Evolutionary conservation across 2,113 vertebrate species (phyloP).

Genomic region (Aplodontia rufa): DNA sequence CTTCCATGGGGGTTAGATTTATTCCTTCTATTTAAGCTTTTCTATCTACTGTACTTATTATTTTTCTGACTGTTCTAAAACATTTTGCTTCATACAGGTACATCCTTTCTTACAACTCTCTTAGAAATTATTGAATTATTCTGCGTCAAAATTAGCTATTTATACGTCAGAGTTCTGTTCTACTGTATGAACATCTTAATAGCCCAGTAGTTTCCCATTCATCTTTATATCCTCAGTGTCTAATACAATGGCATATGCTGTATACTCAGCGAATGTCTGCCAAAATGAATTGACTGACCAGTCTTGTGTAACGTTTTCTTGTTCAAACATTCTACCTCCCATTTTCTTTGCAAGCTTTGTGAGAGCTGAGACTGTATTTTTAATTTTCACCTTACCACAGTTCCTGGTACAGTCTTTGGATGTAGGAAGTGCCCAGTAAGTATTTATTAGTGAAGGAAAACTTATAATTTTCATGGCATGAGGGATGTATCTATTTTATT

Average conservation of each 20-base stretch:
- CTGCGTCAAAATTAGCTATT: slow-evolving; percentile 16
- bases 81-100: not conserved
- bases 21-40: not conserved
- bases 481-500: not conserved
- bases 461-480: not conserved
- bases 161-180: not conserved
- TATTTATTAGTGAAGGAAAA: not conserved
- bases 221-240: not conserved
- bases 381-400: not conserved
- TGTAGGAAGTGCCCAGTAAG: not conserved
- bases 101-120: not conserved
- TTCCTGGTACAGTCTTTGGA: not conserved
- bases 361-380: not conserved
- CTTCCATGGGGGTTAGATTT: not conserved
- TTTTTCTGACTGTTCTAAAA: not conserved
- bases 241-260: not conserved
- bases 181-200: not conserved
- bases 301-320: not conserved
- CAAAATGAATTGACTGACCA: not conserved
- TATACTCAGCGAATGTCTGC: not conserved
- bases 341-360: not conserved
- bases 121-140: slow-evolving; percentile 12
- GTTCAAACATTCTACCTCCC: not conserved
- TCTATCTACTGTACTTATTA: not conserved
- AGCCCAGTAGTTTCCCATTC: not conserved